Percentiles rank a stretch among this genome's conserved stretches.
Evolutionary conservation across 2,888 invertebrate species (phyloP).

Genomic region (Lepidocyrtoides sp.): DNA sequence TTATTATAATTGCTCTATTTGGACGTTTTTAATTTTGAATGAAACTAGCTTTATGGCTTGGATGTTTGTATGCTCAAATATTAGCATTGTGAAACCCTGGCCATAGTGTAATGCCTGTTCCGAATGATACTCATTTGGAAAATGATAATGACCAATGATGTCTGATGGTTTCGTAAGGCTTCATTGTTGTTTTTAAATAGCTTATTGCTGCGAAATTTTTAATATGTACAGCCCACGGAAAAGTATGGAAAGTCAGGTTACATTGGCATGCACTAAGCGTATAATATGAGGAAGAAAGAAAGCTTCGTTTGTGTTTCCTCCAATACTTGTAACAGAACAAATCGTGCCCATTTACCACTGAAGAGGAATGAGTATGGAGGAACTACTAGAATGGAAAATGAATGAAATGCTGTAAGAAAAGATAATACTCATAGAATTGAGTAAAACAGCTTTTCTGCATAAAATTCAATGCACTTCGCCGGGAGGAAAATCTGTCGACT

Average conservation of each 20-base stretch:
- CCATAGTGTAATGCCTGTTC: too few species aligned
- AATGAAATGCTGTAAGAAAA: conserved; percentile 2
- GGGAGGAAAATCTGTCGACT: background rate
- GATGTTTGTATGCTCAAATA: too few species aligned
- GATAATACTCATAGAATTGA: background rate
- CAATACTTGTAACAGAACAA: conserved; percentile 6
- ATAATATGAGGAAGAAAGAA: background rate
- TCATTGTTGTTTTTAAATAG: background rate
- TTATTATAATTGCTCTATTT: too few species aligned
- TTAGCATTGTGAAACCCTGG: too few species aligned
- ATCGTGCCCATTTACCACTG: conserved; percentile 20
- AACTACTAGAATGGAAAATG: background rate
- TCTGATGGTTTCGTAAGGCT: background rate
- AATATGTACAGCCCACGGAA: too few species aligned
- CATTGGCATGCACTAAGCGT: background rate
- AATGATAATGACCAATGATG: background rate
- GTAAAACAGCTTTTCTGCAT: conserved; percentile 38
- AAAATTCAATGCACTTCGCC: conserved; percentile 14
- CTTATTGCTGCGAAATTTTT: background rate
- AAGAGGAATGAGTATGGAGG: background rate
- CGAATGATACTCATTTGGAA: too few species aligned
- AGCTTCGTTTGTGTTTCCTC: background rate
- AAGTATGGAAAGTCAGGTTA: background rate
- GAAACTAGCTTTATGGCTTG: too few species aligned
- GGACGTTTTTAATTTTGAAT: too few species aligned